Percentiles rank a stretch among this genome's conserved stretches.
Evolutionary conservation across 2,113 vertebrate species (phyloP).

Genomic region (Apodemus sylvaticus): DNA sequence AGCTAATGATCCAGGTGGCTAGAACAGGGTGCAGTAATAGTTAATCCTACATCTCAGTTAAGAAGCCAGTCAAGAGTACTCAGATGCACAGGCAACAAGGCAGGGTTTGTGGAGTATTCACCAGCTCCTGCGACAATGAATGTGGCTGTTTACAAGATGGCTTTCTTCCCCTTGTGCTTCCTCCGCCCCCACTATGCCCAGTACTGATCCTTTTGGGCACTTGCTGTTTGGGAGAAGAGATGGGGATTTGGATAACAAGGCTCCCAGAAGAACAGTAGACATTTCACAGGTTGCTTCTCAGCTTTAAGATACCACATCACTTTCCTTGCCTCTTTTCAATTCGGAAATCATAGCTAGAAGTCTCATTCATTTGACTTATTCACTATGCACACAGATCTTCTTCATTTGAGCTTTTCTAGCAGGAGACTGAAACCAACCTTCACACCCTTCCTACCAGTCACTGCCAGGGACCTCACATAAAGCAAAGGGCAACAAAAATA

Average conservation of each 20-base stretch:
- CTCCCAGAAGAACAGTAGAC: neutral
- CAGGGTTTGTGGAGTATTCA: neutral
- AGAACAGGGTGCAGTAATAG: rapidly evolving
- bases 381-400: neutral
- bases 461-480: neutral
- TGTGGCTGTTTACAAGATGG: neutral
- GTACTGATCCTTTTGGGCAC: neutral
- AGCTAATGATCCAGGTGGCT: neutral
- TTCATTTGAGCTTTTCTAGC: neutral
- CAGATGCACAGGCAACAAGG: neutral
- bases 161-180: neutral
- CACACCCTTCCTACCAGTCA: neutral
- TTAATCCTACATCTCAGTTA: neutral
- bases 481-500: neutral
- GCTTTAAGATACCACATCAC: neutral
- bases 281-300: neutral
- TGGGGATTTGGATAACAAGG: neutral
- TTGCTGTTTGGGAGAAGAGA: neutral
- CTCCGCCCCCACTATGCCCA: neutral
- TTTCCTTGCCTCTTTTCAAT: neutral
- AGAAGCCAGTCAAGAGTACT: neutral
- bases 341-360: neutral
- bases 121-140: neutral
- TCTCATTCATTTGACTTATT: no score
- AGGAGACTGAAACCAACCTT: neutral